Percentiles rank a stretch among this genome's conserved stretches.
Conservation (phyloP, 2,113 vertebrate species). For the Melierax canorus region DNA sequence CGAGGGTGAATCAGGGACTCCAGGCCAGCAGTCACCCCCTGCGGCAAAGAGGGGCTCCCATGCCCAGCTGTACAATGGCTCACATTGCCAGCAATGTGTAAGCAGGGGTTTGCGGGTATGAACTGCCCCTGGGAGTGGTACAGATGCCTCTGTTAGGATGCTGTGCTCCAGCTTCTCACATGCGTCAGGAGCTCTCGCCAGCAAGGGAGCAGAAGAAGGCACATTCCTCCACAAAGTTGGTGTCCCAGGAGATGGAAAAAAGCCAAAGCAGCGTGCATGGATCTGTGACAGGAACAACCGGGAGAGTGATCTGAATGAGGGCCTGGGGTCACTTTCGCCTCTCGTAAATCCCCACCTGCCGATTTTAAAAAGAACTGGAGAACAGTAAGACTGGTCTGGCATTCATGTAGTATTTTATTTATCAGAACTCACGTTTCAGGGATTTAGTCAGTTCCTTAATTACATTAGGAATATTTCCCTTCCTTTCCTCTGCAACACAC, state of each 20-base stretch:
- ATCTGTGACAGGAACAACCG: background rate
- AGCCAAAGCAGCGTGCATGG: background rate
- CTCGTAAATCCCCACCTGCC: background rate
- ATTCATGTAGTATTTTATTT: background rate
- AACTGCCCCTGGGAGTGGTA: background rate
- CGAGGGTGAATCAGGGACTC: background rate
- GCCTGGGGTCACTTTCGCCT: background rate
- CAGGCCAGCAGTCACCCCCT: background rate
- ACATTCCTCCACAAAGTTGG: background rate
- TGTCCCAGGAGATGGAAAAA: background rate
- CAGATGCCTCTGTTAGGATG: background rate
- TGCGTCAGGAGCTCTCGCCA: background rate
- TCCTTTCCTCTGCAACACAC: background rate
- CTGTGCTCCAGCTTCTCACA: background rate
- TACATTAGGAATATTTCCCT: background rate
- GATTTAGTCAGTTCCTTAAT: background rate
- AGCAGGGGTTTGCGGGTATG: rapidly evolving
- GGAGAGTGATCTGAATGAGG: background rate
- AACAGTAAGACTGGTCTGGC: background rate
- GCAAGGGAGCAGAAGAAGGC: background rate
- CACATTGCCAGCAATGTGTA: background rate
- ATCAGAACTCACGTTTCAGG: background rate
- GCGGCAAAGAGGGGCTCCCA: background rate
- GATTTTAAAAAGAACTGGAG: background rate
- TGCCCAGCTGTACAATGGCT: background rate